phyloP scores from a whole-genome alignment of 2,888 invertebrate species.

The Melanophora roralis region DNA sequence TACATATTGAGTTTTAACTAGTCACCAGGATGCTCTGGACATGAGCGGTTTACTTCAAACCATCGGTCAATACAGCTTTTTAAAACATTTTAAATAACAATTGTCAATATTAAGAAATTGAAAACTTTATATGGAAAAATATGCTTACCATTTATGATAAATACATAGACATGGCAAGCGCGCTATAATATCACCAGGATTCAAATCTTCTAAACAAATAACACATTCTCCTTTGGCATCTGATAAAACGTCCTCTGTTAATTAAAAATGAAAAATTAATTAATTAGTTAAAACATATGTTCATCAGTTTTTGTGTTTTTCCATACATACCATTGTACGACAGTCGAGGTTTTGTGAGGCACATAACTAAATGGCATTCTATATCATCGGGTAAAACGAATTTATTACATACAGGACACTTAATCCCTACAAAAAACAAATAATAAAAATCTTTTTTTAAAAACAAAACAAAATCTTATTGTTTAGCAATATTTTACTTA shows the following conservation, averaged over 20 bases:
- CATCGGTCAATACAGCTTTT: constrained; percentile 98
- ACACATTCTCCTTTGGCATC: constrained; percentile 99
- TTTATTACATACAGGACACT: constrained; percentile 99
- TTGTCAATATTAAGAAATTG: not conserved
- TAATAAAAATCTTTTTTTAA: too few species aligned
- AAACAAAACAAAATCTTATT: too few species aligned
- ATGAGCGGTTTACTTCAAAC: constrained; percentile 99
- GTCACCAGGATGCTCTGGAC: constrained; percentile 99
- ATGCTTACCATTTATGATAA: constrained; percentile 95
- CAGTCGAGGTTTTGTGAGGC: constrained; percentile 98
- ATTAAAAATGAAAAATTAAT: not conserved
- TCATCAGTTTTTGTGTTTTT: too few species aligned
- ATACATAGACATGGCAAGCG: constrained; percentile 99
- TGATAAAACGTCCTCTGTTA: constrained; percentile 95
- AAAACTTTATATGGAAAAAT: not conserved
- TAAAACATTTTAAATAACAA: not conserved
- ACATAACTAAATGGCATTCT: constrained; percentile 99
- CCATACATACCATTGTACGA: constrained; percentile 95
- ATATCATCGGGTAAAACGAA: constrained; percentile 98
- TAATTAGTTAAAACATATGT: not conserved
- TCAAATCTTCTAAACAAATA: constrained; percentile 98
- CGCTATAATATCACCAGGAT: constrained; percentile 97
- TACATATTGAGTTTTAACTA: constrained; percentile 78
- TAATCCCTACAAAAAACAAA: constrained; percentile 88
- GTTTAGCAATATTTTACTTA: too few species aligned